Base-by-base conservation (phyloP, 2,888 invertebrate species). In the Coecobrya sp. region DNA sequence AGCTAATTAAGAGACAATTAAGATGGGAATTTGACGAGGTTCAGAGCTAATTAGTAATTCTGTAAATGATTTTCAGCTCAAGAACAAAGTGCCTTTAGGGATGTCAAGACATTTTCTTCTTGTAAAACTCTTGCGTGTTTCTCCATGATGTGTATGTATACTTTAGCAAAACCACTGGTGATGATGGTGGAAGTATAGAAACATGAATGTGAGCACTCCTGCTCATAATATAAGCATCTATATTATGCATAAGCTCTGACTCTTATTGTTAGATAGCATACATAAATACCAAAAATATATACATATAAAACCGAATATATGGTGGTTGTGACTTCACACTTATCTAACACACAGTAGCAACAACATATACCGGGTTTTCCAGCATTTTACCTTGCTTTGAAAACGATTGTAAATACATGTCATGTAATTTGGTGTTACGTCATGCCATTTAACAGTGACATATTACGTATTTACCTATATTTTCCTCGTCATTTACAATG, bases 1-100 rank as follows among this genome's bases (percentile, higher is more conserved):
- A 94, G 93, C 94, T 95, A 95, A 95, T 95, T 95, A 95, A 94
- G 95, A 95, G 94, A 93, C 95, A 94, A 95, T 95, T 95, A 94
- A 94, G 95, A 94, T 94, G 94, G 94, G 94, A 94, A 94, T 95
- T 95, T 94, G 94, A 95, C 94, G 94, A 95, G 94, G 93, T 94
- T 95, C 94, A 93, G 94, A 94, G 92, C 94, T 95, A 94, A 95
- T 95, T 95, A 95, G 94, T 94, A 93, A 95, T 94, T 95, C 94
- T 93, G 94, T 94, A 94, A 94, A 94, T 94, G 94, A 92, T 92
- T 93, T 93, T 89, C 91, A 92, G 93, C 91, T 79, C 79, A 86
- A 92, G 86, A 86, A 91, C 86, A 82, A 81, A 89, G 89, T 86
- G 86, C 86, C 88, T 92, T 88, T 84, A 76, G 92, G 88, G 68